Conservation (phyloP, 1,140 invertebrate genomes). For the Pinna nobilis region DNA sequence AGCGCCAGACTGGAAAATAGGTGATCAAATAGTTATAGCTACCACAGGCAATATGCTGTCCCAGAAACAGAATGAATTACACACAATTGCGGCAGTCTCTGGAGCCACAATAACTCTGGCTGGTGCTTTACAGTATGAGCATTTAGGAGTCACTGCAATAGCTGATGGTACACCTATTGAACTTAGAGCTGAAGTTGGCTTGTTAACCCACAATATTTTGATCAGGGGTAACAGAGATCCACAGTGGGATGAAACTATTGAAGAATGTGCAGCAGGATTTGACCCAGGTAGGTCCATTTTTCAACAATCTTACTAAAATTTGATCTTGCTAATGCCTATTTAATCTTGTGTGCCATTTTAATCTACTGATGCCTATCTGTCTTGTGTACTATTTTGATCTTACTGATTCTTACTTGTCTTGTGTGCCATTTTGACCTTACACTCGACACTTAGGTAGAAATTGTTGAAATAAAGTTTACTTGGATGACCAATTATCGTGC, state of each 20-base stretch:
- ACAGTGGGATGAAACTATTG: conserved; percentile 57
- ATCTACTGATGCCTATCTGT: neutral
- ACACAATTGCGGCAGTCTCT: conserved; percentile 53
- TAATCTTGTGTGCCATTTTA: too few relatives aligned
- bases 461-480: too few relatives aligned
- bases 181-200: conserved; percentile 68
- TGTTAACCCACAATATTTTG: conserved; percentile 66
- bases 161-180: conserved; percentile 48
- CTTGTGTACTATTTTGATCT: neutral
- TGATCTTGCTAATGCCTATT: too few relatives aligned
- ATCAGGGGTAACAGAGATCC: conserved; percentile 57
- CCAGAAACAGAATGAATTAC: conserved; percentile 65
- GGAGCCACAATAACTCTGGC: conserved; percentile 60
- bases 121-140: conserved; percentile 53
- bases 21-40: conserved; percentile 71
- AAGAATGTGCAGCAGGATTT: conserved; percentile 68
- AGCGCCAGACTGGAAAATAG: conserved; percentile 65
- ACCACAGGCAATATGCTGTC: conserved; percentile 64
- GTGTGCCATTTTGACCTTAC: too few relatives aligned
- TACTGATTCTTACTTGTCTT: too few relatives aligned
- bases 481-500: too few relatives aligned
- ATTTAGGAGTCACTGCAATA: conserved; percentile 53
- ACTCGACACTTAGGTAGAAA: too few relatives aligned
- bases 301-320: too few relatives aligned
- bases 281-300: conserved; percentile 71